Conservation (phyloP, 2,797 vertebrate genomes). For the Paedocypris micromegethes region DNA sequence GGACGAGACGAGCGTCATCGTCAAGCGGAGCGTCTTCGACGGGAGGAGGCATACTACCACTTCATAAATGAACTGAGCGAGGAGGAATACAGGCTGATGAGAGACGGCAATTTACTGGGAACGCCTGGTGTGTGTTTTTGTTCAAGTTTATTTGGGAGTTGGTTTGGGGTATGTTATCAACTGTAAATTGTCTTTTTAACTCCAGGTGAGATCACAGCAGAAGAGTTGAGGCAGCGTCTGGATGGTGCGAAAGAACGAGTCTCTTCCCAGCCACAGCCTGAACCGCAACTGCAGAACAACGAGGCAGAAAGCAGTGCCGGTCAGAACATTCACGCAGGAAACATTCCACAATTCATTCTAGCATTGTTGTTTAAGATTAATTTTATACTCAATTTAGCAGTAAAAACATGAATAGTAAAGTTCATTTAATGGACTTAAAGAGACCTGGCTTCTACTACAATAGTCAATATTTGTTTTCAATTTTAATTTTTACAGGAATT, state of each 20-base stretch:
- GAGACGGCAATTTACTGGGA: constrained; percentile 88
- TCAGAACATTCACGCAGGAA: constrained; percentile 50
- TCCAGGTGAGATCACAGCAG: constrained; percentile 90
- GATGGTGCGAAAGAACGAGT: constrained; percentile 82
- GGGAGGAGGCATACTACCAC: constrained; percentile 96
- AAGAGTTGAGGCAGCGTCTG: constrained; percentile 86
- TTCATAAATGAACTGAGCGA: constrained; percentile 91
- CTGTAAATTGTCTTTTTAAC: constrained; percentile 1
- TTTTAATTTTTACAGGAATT: too few species aligned
- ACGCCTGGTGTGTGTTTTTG: constrained; percentile 75
- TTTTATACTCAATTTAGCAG: too few species aligned
- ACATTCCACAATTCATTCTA: too few species aligned
- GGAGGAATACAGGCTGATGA: constrained; percentile 94
- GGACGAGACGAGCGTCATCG: constrained; percentile 80
- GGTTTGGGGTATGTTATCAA: too few species aligned
- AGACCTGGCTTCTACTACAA: too few species aligned
- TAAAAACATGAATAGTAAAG: not conserved
- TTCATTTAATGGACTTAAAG: not conserved
- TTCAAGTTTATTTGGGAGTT: not conserved
- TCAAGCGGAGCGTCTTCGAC: constrained; percentile 88
- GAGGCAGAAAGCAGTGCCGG: constrained; percentile 63
- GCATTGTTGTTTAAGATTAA: too few species aligned
- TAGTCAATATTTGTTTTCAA: too few species aligned
- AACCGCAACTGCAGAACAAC: constrained; percentile 63
- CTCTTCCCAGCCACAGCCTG: constrained; percentile 70